A percentile compares a stretch with the other conserved stretches of the same genome.
Evolutionary conservation across 1,140 invertebrate genomes (phyloP).

Genomic region (Drosophila miranda): DNA sequence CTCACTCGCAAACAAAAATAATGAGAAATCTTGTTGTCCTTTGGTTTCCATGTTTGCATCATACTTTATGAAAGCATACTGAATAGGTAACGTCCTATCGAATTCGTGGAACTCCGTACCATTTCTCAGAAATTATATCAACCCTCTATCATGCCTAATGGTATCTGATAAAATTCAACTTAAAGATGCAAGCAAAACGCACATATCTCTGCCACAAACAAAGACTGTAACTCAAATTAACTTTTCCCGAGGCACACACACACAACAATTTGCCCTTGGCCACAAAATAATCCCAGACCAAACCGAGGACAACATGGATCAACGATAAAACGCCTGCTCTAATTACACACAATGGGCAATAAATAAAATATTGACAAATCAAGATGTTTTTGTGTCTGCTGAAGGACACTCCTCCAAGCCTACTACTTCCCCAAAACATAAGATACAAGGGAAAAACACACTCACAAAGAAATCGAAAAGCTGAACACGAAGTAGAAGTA

Average conservation of each 20-base stretch:
- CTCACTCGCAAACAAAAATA: too few species aligned
- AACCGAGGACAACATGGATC: slow-evolving; percentile 40
- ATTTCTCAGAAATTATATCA: too few species aligned
- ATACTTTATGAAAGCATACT: too few species aligned
- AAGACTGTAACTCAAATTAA: background rate
- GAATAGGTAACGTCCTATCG: background rate
- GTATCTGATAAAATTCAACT: background rate
- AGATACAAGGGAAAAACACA: slow-evolving; percentile 20
- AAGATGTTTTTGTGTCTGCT: slow-evolving; percentile 71
- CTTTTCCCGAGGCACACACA: background rate
- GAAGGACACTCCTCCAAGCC: slow-evolving; percentile 20
- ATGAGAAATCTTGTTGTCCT: too few species aligned
- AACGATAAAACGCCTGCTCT: slow-evolving; percentile 62
- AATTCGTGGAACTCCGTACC: too few species aligned
- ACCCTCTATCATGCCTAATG: background rate
- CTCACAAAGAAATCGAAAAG: slow-evolving; percentile 16
- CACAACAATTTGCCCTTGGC: slow-evolving; percentile 24
- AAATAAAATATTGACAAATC: slow-evolving; percentile 79
- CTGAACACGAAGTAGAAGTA: slow-evolving; percentile 11
- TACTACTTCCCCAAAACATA: background rate
- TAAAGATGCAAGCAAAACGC: background rate
- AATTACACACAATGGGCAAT: slow-evolving; percentile 74
- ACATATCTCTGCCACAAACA: background rate
- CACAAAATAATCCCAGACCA: slow-evolving; percentile 38
- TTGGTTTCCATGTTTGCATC: too few species aligned